A percentile compares a stretch with the other conserved stretches of the same genome.
These are phyloP conservation scores for Ploceus nigricollis DNA, from an alignment of 2,113 vertebrate species.

Conservation along the genomic window DNA sequence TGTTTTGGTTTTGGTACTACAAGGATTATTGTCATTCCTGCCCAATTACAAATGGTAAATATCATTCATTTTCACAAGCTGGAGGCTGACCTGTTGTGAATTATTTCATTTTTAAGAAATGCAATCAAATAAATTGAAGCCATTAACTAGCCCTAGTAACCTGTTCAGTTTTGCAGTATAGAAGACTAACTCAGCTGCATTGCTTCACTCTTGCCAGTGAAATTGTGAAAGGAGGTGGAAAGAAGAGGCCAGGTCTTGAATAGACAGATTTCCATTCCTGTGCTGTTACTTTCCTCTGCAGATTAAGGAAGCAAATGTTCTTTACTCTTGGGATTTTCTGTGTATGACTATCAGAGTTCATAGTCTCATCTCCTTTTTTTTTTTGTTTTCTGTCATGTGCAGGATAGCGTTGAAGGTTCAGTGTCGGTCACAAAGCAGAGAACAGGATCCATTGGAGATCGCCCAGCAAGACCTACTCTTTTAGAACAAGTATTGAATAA, in stretches of 20 bases:
- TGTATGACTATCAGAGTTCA: not conserved
- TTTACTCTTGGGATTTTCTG: not conserved
- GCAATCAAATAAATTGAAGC: not conserved
- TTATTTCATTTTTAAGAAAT: not conserved
- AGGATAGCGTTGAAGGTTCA: slow-evolving; percentile 89
- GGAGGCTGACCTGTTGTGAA: not conserved
- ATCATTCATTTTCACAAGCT: not conserved
- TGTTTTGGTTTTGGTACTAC: not conserved
- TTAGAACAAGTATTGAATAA: slow-evolving; percentile 97
- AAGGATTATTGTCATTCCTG: not conserved
- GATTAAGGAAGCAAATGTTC: not conserved
- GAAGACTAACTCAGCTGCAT: not conserved
- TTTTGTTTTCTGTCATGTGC: not conserved
- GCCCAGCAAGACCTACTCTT: slow-evolving; percentile 91
- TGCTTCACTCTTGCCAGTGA: not conserved
- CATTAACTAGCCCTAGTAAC: not conserved
- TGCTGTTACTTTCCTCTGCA: not conserved
- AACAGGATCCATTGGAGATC: slow-evolving; percentile 86
- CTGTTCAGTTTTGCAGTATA: not conserved
- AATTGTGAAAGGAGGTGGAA: not conserved
- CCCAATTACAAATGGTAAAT: not conserved
- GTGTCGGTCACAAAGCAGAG: slow-evolving; percentile 92
- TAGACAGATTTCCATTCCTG: not conserved
- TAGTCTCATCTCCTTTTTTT: not conserved
- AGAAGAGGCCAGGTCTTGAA: not conserved